Conservation (phyloP, 2,797 vertebrate genomes). For the Sebastes matsubarae region DNA sequence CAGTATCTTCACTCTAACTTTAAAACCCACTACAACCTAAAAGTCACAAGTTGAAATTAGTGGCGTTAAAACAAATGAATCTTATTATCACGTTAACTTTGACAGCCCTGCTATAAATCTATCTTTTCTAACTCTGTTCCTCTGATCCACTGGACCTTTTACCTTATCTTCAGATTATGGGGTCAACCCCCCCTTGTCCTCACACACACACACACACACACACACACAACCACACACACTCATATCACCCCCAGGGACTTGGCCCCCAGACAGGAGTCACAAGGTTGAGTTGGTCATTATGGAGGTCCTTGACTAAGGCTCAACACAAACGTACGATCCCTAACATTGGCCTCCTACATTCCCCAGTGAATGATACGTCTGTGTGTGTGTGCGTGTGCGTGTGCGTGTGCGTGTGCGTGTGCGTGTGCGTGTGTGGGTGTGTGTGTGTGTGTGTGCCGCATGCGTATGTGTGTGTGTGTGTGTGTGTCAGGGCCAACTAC, state of each 20-base stretch:
- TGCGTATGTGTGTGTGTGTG: not conserved
- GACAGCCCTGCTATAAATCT: not conserved
- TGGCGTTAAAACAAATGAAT: too few species aligned
- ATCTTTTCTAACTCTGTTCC: slow-evolving; percentile 4
- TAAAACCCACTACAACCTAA: too few species aligned
- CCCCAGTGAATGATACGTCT: slow-evolving; percentile 70
- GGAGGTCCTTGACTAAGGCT: slow-evolving; percentile 76
- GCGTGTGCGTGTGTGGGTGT: slow-evolving; percentile 10
- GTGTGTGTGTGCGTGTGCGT: slow-evolving; percentile 32
- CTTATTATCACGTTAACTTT: too few species aligned
- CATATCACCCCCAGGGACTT: slow-evolving; percentile 61
- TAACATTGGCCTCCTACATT: slow-evolving; percentile 58
- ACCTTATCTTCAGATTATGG: slow-evolving; percentile 63
- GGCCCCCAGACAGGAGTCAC: slow-evolving; percentile 78
- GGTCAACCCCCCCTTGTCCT: slow-evolving; percentile 28
- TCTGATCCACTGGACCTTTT: slow-evolving; percentile 47
- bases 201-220: not conserved
- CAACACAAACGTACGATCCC: slow-evolving; percentile 67
- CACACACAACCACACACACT: slow-evolving; percentile 28
- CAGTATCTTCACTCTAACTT: too few species aligned
- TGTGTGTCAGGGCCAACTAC: not conserved
- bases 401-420: slow-evolving; percentile 31
- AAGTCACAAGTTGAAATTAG: too few species aligned
- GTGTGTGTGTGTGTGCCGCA: not conserved
- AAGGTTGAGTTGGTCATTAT: slow-evolving; percentile 84